Evolutionary conservation across 2,888 invertebrate genomes (phyloP), one percentile per base, ranked within the genome.

Genomic region (Trachelus troglodyta): DNA sequence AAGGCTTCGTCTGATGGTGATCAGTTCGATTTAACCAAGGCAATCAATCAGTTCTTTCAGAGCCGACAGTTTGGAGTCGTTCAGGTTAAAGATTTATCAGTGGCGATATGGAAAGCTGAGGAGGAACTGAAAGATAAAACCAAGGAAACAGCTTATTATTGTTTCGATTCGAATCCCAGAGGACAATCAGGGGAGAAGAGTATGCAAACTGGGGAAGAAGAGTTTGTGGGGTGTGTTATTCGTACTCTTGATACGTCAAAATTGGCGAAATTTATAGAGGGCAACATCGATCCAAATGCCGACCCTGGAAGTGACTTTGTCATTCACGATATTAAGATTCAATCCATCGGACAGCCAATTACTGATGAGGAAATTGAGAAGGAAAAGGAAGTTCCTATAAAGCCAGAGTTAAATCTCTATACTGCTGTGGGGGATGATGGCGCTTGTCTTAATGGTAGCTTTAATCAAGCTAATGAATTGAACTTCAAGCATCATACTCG

Each of bases 141-240:
- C 9, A 85, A 82, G 73, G 80, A 82, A n/a, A 83, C 79, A 0
- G 85, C 89, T 4, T 93, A 90, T 76, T 93, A 92, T 83, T 89
- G 92, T 82, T 93, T 92, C 80, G 93, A 93, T 83, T 90, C 93
- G 0, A 90, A 92, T 80, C 91, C 92, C 34, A 87, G 92, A 31
- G 92, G 92, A 31, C 92, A 34, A 11, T 73, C 37, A 35, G 40
- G 80, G 23, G 71, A 31, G 71, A 71, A 71, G 23, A 31, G 12
- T 31, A 6, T 33, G 12, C 76, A 81, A 56, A 81, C 30, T 3
- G 84, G 82, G 0, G 87, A 85, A 11, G 82, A 81, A 4, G 83
- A 83, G 4, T 12, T 75, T 11, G 79, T 75, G 34, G 92, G 92
- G 6, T 92, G 92, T 77, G 87, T 92, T 0, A 79, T 93, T 1